These are phyloP conservation scores for Gobio occitaniae DNA, from an alignment of 2,797 vertebrate species.

Conservation along the genomic window DNA sequence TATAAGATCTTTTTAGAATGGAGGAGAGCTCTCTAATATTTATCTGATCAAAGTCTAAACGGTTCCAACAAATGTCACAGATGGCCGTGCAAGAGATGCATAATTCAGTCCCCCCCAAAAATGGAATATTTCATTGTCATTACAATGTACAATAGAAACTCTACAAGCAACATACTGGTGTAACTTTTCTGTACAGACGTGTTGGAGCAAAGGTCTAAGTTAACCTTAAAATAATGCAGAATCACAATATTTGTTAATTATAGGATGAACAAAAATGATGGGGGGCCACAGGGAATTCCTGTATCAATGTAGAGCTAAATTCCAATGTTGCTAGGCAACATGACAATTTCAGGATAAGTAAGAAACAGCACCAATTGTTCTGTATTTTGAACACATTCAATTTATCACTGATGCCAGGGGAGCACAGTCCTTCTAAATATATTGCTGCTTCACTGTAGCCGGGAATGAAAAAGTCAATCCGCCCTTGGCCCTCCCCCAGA, in stretches of 20 bases:
- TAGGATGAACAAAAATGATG: neutral
- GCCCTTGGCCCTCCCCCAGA: neutral
- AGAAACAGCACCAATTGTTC: conserved; percentile 36
- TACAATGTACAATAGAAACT: conserved; percentile 28
- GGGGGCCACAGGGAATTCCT: conserved; percentile 28
- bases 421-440: conserved; percentile 36
- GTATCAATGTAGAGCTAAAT: conserved; percentile 30
- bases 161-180: neutral
- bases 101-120: conserved; percentile 42
- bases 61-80: conserved; percentile 54
- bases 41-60: conserved; percentile 50
- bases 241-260: conserved; percentile 6
- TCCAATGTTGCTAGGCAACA: conserved; percentile 54
- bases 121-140: conserved; percentile 25
- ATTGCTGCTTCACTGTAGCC: conserved; percentile 23
- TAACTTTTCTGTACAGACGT: neutral
- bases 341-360: conserved; percentile 36
- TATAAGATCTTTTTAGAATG: conserved; percentile 56
- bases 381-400: conserved; percentile 32
- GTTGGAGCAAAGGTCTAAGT: neutral
- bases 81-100: conserved; percentile 35
- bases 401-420: neutral
- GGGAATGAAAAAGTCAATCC: conserved; percentile 19
- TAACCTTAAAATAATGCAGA: neutral
- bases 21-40: conserved; percentile 49